phyloP scores from a whole-genome alignment of 1,140 invertebrate genomes.

The Mercenaria mercenaria region DNA sequence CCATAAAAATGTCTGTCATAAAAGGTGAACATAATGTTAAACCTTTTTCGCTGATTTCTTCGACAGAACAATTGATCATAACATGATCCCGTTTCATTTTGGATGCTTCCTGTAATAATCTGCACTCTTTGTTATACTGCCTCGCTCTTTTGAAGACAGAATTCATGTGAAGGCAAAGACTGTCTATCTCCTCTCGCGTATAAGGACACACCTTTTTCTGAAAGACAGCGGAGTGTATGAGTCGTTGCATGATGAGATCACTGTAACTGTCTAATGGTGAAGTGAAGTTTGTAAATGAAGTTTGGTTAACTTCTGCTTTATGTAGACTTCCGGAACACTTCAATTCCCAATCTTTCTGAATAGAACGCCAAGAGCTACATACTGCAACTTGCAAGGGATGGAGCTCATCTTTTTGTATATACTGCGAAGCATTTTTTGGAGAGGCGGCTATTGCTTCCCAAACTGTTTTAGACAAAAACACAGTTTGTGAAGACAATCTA shows the following conservation, averaged over 20 bases:
- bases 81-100: conserved; percentile 34
- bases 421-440: neutral
- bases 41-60: conserved; percentile 37
- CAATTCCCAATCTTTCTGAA: conserved; percentile 63
- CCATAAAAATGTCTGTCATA: conserved; percentile 11
- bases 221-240: conserved; percentile 89
- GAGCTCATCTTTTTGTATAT: conserved; percentile 6
- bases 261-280: conserved; percentile 85
- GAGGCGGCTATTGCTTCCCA: neutral
- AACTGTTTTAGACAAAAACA: neutral
- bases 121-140: conserved; percentile 63
- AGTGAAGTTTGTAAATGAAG: conserved; percentile 84
- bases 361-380: conserved; percentile 50
- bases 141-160: conserved; percentile 49
- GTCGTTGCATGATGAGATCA: conserved; percentile 90
- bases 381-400: conserved; percentile 58
- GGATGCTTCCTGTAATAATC: conserved; percentile 40
- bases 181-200: conserved; percentile 59
- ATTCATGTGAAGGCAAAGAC: conserved; percentile 67
- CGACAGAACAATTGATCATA: conserved; percentile 52
- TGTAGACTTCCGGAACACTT: conserved; percentile 46
- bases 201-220: conserved; percentile 58
- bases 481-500: neutral
- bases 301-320: neutral
- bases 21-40: conserved; percentile 53